A percentile compares a stretch with the other conserved stretches of the same genome.
These are phyloP conservation scores for Cariama cristata DNA, from an alignment of 2,113 vertebrate species.

Conservation along the genomic window DNA sequence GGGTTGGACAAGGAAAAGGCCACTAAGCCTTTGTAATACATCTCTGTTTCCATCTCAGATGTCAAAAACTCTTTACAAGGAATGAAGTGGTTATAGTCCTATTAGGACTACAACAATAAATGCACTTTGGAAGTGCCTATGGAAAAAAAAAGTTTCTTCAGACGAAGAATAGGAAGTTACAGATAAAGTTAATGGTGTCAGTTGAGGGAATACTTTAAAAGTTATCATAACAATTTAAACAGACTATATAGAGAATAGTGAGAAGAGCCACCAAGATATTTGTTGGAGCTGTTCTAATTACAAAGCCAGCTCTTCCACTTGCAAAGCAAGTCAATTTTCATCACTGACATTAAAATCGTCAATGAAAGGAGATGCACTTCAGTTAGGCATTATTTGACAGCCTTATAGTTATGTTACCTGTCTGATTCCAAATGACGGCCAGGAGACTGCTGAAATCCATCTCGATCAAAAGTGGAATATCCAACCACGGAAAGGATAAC, in stretches of 20 bases:
- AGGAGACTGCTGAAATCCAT: constrained; percentile 51
- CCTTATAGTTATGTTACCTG: constrained; percentile 75
- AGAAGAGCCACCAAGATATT: not conserved
- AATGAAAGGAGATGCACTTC: not conserved
- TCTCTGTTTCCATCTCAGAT: not conserved
- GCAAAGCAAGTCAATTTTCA: not conserved
- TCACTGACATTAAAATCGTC: not conserved
- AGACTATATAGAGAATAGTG: not conserved
- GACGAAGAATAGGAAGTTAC: not conserved
- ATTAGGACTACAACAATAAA: not conserved
- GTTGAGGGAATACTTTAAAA: not conserved
- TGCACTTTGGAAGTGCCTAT: not conserved
- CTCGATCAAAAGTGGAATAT: not conserved
- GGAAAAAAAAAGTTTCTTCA: not conserved
- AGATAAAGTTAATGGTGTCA: not conserved
- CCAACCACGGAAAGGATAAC: constrained; percentile 84
- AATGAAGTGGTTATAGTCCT: not conserved
- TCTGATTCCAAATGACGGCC: constrained; percentile 31
- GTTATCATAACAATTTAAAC: not conserved
- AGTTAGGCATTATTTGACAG: not conserved
- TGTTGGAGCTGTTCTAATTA: not conserved
- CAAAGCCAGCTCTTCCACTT: not conserved
- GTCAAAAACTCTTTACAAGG: not conserved
- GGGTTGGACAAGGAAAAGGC: not conserved
- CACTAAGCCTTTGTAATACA: not conserved